phyloP scores from a whole-genome alignment of 2,888 invertebrate genomes.

The Chouioia cunea region DNA sequence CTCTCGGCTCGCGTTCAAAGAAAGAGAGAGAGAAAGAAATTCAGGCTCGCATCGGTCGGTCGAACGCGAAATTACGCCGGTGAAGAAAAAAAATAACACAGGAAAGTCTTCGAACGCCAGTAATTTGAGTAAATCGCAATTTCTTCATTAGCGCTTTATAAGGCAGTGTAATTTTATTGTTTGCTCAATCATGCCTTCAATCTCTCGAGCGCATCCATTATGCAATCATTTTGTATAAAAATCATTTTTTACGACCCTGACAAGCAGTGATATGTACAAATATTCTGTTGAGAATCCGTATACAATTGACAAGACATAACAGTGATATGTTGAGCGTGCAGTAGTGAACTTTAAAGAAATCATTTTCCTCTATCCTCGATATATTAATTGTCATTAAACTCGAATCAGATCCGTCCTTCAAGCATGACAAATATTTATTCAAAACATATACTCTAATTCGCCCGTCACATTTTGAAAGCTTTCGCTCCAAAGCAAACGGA shows the following conservation, averaged over 20 bases:
- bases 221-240: background rate
- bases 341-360: conserved; percentile 4
- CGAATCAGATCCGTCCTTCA: background rate
- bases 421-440: conserved; percentile 34
- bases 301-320: no score
- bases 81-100: conserved; percentile 10
- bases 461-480: background rate
- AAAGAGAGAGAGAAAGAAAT: background rate
- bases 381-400: conserved; percentile 18
- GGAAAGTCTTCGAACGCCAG: conserved; percentile 11
- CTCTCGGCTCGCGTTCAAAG: conserved; percentile 14
- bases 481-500: conserved; percentile 23
- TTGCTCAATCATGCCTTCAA: conserved; percentile 24
- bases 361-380: background rate
- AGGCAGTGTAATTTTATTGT: conserved; percentile 19
- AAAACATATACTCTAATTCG: conserved; percentile 8
- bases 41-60: no score
- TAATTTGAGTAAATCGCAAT: conserved; percentile 33
- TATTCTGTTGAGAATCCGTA: no score
- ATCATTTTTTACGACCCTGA: background rate
- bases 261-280: no score
- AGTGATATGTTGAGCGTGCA: no score
- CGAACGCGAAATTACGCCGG: background rate
- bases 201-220: no score
- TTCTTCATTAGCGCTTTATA: conserved; percentile 28